Conservation (phyloP, 2,113 vertebrate genomes). For the Pachypanchax playfairii region DNA sequence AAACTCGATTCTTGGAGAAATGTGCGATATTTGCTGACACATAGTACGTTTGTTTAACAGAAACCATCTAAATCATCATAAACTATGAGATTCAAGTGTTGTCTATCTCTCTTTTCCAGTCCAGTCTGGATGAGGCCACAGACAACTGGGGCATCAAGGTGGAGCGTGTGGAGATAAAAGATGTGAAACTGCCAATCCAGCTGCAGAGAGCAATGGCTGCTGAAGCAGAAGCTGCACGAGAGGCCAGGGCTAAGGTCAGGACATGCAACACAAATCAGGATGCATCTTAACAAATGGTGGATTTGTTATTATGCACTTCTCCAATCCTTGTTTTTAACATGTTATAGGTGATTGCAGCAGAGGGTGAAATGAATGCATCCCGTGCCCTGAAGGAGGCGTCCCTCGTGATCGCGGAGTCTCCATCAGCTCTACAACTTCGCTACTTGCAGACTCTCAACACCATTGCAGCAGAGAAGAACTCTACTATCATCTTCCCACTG, state of each 20-base stretch:
- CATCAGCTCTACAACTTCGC: slow-evolving; percentile 83
- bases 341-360: slow-evolving; percentile 80
- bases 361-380: slow-evolving; percentile 88
- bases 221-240: slow-evolving; percentile 84
- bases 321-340: not conserved
- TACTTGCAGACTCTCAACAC: slow-evolving; percentile 87
- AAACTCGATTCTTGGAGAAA: not conserved
- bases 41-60: too few species aligned
- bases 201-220: slow-evolving; percentile 90
- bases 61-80: not conserved
- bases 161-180: slow-evolving; percentile 89
- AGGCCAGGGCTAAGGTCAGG: slow-evolving; percentile 88
- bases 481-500: slow-evolving; percentile 90
- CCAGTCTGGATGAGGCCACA: slow-evolving; percentile 80
- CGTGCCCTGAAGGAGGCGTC: slow-evolving; percentile 88
- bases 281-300: not conserved
- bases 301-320: not conserved
- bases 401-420: slow-evolving; percentile 83
- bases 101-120: slow-evolving; percentile 59
- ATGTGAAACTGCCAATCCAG: slow-evolving; percentile 85
- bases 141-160: slow-evolving; percentile 89
- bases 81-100: not conserved
- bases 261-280: not conserved
- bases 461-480: slow-evolving; percentile 90
- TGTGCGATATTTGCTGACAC: not conserved